Evolutionary conservation across 2,113 vertebrate species (phyloP).

Genomic region (Carassius auratus): DNA sequence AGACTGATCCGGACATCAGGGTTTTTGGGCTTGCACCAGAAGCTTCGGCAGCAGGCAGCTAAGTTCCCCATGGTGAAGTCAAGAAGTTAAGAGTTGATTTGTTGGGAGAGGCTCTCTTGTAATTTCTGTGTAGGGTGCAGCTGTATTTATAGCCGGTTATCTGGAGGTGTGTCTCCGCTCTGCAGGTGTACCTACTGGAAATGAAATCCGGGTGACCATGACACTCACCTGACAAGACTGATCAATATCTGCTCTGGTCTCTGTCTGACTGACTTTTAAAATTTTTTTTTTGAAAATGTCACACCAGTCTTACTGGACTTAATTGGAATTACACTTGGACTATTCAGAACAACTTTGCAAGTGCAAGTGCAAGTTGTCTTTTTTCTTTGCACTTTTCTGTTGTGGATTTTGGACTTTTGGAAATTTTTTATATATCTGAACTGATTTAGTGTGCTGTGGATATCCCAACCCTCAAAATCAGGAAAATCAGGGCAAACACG

Average conservation of each 20-base stretch:
- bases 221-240: conserved; percentile 43
- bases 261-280: not conserved
- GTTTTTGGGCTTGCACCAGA: conserved; percentile 74
- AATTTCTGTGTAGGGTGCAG: not conserved
- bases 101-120: not conserved
- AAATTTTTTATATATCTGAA: too few relatives aligned
- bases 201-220: conserved; percentile 16
- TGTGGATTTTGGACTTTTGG: not conserved
- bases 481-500: conserved; percentile 27
- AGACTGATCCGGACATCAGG: conserved; percentile 84
- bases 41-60: conserved; percentile 7
- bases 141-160: conserved; percentile 37
- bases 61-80: conserved; percentile 69
- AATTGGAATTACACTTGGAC: not conserved
- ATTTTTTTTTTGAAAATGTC: not conserved
- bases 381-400: not conserved
- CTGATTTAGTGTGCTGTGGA: not conserved
- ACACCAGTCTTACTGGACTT: not conserved
- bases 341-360: not conserved
- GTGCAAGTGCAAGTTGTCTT: not conserved
- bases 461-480: not conserved
- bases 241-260: conserved; percentile 45
- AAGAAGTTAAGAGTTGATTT: not conserved
- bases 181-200: conserved; percentile 11
- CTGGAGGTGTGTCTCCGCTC: conserved; percentile 49